Evolutionary conservation across 1,140 invertebrate genomes (phyloP), one percentile per base, ranked within the genome.

Genomic region (Protaetia brevitarsis): DNA sequence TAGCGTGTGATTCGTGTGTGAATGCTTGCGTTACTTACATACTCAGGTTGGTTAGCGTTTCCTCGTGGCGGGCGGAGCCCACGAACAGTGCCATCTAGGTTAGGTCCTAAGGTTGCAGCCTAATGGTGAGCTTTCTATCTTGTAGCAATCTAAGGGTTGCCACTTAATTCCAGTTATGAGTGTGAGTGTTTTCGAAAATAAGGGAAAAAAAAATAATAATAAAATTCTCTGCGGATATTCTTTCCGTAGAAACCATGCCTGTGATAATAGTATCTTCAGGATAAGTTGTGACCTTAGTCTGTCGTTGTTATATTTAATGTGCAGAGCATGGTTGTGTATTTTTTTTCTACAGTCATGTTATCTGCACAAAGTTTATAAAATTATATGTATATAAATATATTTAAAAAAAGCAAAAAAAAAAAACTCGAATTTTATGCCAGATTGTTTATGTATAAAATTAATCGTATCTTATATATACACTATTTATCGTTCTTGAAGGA

Each of bases 251-350:
- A 72, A 78, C 74, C 74, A 79, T 78, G 78, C 79, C 79, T 80
- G 79, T 81, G 79, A 81, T 81, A 81, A 79, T 79, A 79, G 78
- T 79, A 80, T 80, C 77, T 81, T 81, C 79, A 80, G 79, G 79
- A 80, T 80, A 80, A 79, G 79, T 80, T 80, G 78, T 80, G 78
- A 79, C 78, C 77, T 80, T 80, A 79, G 78, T 78, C 77, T 79
- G 73, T 79, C 75, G 77, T 80, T 80, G 77, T 79, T 79, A 77
- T 51, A 51, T 79, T 78, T 78, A 76, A 73, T 72, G 74, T 66
- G 74, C 68, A 65, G 70, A 70, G 65, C 64, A 57, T 36, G 56
- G 57, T 36, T 67, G 68, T 51, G 41, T 68, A 65, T n/a, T 65
- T 62, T 69, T 70, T 73, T 73, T 73, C 65, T 59, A 41, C 68